Evolutionary conservation across 1,140 invertebrate species (phyloP), one percentile per base, ranked within the genome.

Genomic region (Manduca sexta): DNA sequence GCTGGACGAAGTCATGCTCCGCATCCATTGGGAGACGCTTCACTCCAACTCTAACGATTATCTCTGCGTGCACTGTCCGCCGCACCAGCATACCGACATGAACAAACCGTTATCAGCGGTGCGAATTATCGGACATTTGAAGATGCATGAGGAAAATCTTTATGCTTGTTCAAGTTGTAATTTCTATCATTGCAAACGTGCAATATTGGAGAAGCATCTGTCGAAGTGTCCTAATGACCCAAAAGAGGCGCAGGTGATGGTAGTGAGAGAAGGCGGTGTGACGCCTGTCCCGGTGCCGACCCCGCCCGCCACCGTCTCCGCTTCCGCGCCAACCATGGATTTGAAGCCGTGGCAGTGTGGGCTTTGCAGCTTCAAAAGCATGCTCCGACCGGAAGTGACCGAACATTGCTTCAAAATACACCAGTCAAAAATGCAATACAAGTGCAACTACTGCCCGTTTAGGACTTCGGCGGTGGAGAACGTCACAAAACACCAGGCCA

Each of bases 121-220:
- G 16, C 88, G 89, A 49, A 90, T 94, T 51, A 81, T 90, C 4
- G 78, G 86, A 49, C 93, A 94, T 82, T 86, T 94, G 48, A 92
- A 91, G 79, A 90, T 94, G 85, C 93, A 95, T 79, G 92, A 92
- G 51, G 77, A 86, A 3, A 88, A 86, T 51, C 75, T 95, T 15
- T 93, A 91, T 69, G 91, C 91, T 57, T 94, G 92, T 80, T 88
- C 88, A 2, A 74, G 88, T 56, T 94, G 92, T 62, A 76, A 87
- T 61, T 90, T 90, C 73, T 87, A 91, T 57, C 90, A 93, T 75
- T 88, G 88, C 69, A 87, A 89, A 43, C 87, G 85, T 4, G 82
- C 90, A 30, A 83, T 90, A 3, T 86, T 94, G 0, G 92, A 93
- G 18, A 88, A 89, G 14, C 93, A 94, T 70, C 61, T 91, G 1